phyloP scores from a whole-genome alignment of 2,888 invertebrate genomes.

The Thymelicus lineola region DNA sequence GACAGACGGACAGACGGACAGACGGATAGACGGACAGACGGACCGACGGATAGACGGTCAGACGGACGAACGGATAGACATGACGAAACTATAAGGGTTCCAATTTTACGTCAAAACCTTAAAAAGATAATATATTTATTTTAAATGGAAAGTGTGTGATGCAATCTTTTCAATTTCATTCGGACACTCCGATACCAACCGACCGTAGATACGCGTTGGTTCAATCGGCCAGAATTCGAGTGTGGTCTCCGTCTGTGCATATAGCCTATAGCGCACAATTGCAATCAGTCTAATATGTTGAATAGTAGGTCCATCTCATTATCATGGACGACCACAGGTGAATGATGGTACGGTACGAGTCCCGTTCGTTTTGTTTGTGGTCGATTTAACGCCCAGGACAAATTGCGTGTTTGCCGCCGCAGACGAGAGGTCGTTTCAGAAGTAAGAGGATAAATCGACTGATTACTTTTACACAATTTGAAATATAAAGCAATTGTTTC shows the following conservation, averaged over 20 bases:
- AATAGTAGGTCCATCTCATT: conserved; percentile 83
- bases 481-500: conserved; percentile 63
- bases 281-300: conserved; percentile 84
- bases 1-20: too few species aligned
- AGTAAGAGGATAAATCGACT: conserved; percentile 68
- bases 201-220: conserved; percentile 50
- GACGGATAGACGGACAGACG: too few species aligned
- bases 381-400: conserved; percentile 83
- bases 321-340: conserved; percentile 83
- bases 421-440: conserved; percentile 74
- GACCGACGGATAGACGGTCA: too few species aligned
- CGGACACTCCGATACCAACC: conserved; percentile 42
- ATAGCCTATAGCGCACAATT: conserved; percentile 68
- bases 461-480: conserved; percentile 69
- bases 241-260: conserved; percentile 62
- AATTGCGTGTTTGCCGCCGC: conserved; percentile 82
- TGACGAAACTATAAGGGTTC: too few species aligned
- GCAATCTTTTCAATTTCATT: conserved; percentile 46
- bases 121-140: too few species aligned
- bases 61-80: too few species aligned
- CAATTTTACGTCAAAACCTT: too few species aligned
- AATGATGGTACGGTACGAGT: conserved; percentile 76
- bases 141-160: neutral
- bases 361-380: conserved; percentile 82
- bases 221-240: conserved; percentile 59